These are phyloP conservation scores for Vidua chalybeata DNA, from an alignment of 2,113 vertebrate species.

Conservation along the genomic window DNA sequence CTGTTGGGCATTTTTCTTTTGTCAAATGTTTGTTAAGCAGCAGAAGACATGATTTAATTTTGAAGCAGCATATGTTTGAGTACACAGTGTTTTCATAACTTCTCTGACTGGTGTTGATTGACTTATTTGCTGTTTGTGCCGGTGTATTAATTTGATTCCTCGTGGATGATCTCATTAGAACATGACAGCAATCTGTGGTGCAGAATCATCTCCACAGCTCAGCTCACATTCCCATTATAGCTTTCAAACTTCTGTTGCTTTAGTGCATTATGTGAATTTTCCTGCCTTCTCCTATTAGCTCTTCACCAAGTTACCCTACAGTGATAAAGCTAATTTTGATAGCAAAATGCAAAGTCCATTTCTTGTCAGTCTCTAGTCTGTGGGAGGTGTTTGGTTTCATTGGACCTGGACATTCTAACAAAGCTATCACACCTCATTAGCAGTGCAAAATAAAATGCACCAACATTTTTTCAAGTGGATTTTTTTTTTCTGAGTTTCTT, in stretches of 20 bases:
- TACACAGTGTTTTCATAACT: slow-evolving; percentile 39
- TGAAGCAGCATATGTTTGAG: slow-evolving; percentile 31
- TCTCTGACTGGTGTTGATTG: slow-evolving; percentile 35
- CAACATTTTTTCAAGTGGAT: background rate
- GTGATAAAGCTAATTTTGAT: background rate
- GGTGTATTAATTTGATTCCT: background rate
- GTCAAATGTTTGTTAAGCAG: background rate
- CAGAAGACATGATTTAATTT: slow-evolving; percentile 28
- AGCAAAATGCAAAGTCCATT: background rate
- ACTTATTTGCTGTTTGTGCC: slow-evolving; percentile 26
- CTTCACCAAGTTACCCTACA: background rate
- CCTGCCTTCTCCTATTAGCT: background rate
- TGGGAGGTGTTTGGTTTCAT: background rate
- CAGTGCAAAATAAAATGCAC: background rate
- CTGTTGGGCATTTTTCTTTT: background rate
- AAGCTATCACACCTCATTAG: background rate
- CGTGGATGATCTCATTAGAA: background rate
- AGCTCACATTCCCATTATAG: background rate
- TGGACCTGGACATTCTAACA: background rate
- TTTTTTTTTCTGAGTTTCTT: background rate
- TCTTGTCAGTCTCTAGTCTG: background rate
- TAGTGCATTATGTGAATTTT: background rate
- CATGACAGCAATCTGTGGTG: slow-evolving; percentile 35
- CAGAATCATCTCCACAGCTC: background rate
- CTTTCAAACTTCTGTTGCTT: background rate